Evolutionary conservation across 1,140 invertebrate genomes (phyloP), one percentile per base, ranked within the genome.

Genomic region (Dinoponera quadriceps): DNA sequence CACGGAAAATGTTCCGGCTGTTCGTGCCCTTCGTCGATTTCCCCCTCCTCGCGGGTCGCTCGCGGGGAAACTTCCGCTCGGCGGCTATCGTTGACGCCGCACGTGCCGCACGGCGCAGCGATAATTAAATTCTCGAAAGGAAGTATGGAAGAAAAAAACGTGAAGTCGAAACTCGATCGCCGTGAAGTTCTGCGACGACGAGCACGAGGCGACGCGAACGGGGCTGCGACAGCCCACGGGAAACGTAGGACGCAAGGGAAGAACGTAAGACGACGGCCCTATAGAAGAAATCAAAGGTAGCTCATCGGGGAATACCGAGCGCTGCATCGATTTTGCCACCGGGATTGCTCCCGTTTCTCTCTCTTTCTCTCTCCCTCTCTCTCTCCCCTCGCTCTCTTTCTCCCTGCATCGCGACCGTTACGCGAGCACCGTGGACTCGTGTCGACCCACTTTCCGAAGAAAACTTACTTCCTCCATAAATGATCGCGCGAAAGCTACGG

Each of bases 271-370:
- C 20, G 16, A 59, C 22, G 14, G 49, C 18, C 57, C 38, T 55
- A 74, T 78, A 68, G 16, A 44, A 78, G 48, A 27, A 68, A 69
- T 75, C 44, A 74, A 73, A 78, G 85, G 60, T 59, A 25, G 65
- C 65, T 44, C 51, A 68, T 62, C 73, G 83, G 82, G 82, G 80
- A 84, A 83, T 77, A 63, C 49, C 18, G 33, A 59, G 74, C 57
- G 88, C 84, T 90, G 87, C 66, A 90, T 91, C 85, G 88, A 91
- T 91, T 91, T 90, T 78, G 49, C 84, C 78, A 85, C 72, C 51
- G 73, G 84, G 81, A 89, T 90, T 69, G 83, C 69, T 87, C 84
- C 74, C 80, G 78, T 90, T 68, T 25, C 74, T 73, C 38, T 11
- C 38, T 11, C 29, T 33, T 5, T 33, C 29, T 11, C 38, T 11